These are phyloP conservation scores for Calameuta filiformis DNA, from an alignment of 2,888 invertebrate genomes.

Conservation along the genomic window DNA sequence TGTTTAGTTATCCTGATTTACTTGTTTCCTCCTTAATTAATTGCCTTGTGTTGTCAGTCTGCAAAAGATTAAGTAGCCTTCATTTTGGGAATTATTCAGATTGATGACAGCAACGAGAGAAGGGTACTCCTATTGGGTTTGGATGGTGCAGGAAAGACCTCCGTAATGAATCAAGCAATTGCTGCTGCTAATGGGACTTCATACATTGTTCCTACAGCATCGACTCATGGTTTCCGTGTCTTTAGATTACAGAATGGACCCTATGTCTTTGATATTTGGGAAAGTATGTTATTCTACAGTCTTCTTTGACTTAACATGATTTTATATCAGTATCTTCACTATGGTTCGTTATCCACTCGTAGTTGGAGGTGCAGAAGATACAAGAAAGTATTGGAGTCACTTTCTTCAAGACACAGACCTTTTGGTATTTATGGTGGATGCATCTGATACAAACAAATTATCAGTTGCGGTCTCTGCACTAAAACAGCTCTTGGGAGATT, in stretches of 20 bases:
- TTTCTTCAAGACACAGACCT: conserved; percentile 65
- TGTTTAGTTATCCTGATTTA: not conserved
- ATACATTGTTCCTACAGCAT: conserved; percentile 46
- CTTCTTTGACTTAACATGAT: not conserved
- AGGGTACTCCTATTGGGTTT: conserved; percentile 62
- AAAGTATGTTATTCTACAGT: conserved; percentile 47
- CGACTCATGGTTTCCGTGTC: conserved; percentile 60
- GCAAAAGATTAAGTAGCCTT: not conserved
- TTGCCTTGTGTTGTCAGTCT: not conserved
- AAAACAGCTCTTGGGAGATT: conserved; percentile 61
- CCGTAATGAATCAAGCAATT: conserved; percentile 59
- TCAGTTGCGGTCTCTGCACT: conserved; percentile 56
- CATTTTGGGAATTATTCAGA: conserved; percentile 38
- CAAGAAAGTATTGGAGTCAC: conserved; percentile 60
- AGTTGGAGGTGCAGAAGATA: conserved; percentile 61
- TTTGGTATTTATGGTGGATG: conserved; percentile 64
- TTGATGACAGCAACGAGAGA: conserved; percentile 61
- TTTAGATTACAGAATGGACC: conserved; percentile 53
- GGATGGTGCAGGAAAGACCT: conserved; percentile 63
- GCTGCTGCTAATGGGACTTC: conserved; percentile 42
- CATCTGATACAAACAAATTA: conserved; percentile 56
- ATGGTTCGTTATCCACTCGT: conserved; percentile 17
- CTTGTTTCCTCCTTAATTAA: not conserved
- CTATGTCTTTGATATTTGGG: conserved; percentile 59
- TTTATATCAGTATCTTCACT: not conserved